These are phyloP conservation scores for Andrena cerasifolii DNA, from an alignment of 1,140 invertebrate genomes.

Conservation along the genomic window DNA sequence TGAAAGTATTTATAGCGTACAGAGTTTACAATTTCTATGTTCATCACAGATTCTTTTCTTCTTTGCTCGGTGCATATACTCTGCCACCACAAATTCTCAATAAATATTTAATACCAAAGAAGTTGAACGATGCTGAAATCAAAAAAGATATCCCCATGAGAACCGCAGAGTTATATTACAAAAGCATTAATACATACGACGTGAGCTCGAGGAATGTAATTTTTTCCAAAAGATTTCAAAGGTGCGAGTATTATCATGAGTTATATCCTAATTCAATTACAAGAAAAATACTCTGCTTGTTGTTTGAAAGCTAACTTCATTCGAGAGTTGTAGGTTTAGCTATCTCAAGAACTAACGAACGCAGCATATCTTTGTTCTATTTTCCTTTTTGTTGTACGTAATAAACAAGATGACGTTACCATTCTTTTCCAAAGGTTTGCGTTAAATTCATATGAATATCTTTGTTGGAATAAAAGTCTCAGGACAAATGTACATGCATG, in stretches of 20 bases:
- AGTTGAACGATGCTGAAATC: slow-evolving; percentile 62
- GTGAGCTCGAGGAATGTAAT: too few species aligned
- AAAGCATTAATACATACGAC: not conserved
- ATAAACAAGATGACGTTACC: not conserved
- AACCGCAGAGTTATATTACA: slow-evolving; percentile 7
- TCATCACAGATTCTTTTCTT: slow-evolving; percentile 39
- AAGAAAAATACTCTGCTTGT: too few species aligned
- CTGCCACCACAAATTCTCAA: slow-evolving; percentile 32
- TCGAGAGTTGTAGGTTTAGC: not conserved
- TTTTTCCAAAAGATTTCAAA: too few species aligned
- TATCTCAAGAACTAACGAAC: not conserved
- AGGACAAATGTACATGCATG: not conserved
- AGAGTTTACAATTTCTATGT: slow-evolving; percentile 40
- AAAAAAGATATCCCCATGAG: slow-evolving; percentile 32
- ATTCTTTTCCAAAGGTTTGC: not conserved
- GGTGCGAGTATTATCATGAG: too few species aligned
- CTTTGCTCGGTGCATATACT: slow-evolving; percentile 35
- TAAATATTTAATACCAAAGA: slow-evolving; percentile 51
- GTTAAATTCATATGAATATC: not conserved
- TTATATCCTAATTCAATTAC: too few species aligned
- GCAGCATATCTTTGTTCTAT: slow-evolving; percentile 1
- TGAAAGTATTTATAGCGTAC: slow-evolving; percentile 49
- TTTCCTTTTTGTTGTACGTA: not conserved
- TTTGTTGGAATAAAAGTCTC: not conserved
- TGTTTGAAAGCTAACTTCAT: not conserved